These are phyloP conservation scores for Pangasius macronema DNA, from an alignment of 2,797 vertebrate genomes.

Conservation along the genomic window DNA sequence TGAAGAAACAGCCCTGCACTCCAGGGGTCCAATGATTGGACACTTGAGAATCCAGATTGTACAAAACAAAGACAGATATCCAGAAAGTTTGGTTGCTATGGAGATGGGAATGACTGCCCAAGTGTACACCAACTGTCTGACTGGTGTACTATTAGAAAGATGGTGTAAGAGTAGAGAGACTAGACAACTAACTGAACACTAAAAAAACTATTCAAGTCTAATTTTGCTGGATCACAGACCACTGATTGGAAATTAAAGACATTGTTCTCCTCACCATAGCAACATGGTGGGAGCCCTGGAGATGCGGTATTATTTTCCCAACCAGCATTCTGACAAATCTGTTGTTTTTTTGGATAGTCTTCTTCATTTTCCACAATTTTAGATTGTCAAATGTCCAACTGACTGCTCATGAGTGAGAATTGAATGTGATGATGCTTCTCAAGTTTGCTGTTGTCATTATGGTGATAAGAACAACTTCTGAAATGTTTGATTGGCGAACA, in stretches of 20 bases:
- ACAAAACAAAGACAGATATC: neutral
- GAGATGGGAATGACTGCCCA: neutral
- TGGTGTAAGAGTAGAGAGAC: neutral
- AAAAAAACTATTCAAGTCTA: neutral
- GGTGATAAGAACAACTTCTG: neutral
- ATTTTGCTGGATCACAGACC: neutral
- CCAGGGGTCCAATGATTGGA: neutral
- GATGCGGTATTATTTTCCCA: neutral
- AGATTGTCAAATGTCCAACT: neutral
- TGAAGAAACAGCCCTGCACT: neutral
- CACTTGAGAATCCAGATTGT: neutral
- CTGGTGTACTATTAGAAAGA: neutral
- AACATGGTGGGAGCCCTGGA: neutral
- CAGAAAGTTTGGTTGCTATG: slow-evolving; percentile 23
- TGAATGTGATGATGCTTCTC: neutral
- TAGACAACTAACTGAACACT: neutral
- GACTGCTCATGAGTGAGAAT: neutral
- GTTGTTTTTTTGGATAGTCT: neutral
- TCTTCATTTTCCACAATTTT: neutral
- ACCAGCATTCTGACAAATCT: neutral
- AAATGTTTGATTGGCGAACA: neutral
- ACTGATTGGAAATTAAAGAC: neutral
- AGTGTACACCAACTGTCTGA: too few relatives aligned
- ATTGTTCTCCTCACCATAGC: neutral
- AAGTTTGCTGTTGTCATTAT: neutral